Percentiles rank a stretch among this genome's conserved stretches.
Conservation (phyloP, 1,140 invertebrate species). For the Drosophila sulfurigaster region DNA sequence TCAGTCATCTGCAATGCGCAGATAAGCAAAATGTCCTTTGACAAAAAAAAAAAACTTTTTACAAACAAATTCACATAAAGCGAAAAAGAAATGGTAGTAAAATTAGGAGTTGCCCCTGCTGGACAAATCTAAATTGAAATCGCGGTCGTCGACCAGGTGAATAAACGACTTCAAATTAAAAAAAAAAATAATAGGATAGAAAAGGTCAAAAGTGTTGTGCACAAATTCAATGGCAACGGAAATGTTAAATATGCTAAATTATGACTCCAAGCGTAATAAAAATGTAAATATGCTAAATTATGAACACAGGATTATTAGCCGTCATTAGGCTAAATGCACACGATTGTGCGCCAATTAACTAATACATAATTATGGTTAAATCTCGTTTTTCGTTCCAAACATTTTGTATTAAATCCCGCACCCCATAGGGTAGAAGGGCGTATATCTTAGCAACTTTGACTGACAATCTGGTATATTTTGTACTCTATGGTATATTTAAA, state of each 20-base stretch:
- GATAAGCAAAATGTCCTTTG: slow-evolving; percentile 19
- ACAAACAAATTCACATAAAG: neutral
- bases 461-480: too few species aligned
- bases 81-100: neutral
- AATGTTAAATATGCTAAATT: slow-evolving; percentile 4
- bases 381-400: neutral
- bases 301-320: neutral
- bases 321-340: neutral
- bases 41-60: neutral
- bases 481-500: too few species aligned
- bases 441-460: too few species aligned
- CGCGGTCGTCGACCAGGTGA: slow-evolving; percentile 8
- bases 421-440: too few species aligned
- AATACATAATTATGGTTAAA: neutral
- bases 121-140: slow-evolving; percentile 42
- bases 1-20: slow-evolving; percentile 23
- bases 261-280: neutral
- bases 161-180: slow-evolving; percentile 12
- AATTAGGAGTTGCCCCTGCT: neutral
- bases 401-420: neutral
- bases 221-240: neutral
- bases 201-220: slow-evolving; percentile 11
- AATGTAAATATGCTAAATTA: slow-evolving; percentile 4
- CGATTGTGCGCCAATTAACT: neutral
- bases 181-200: neutral